Evolutionary conservation across 2,888 invertebrate genomes (phyloP), one percentile per base, ranked within the genome.

Genomic region (Ethmia dodecea): DNA sequence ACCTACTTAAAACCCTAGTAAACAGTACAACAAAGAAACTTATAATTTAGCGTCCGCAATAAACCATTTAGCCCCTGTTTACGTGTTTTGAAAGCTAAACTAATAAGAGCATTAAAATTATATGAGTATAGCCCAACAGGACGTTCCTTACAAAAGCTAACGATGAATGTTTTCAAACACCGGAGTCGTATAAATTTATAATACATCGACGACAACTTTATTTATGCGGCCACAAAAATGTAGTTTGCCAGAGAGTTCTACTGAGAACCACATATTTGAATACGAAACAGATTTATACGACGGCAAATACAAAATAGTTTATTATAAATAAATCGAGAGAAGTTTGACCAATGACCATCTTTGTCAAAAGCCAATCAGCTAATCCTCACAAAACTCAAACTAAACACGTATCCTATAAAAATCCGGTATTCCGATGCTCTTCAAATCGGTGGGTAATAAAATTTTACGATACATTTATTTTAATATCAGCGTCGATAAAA

Each of bases 51-150:
- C 55, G 55, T 47, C 35, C 31, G 43, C 49, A 50, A 69, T 74
- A 74, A 75, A 73, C 59, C 59, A 60, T 67, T 64, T 62, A 62
- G 61, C 55, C 58, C 58, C 51, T 60, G 66, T 75, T 75, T 73
- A 77, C 71, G 68, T 70, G 68, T 73, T 70, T 57, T 55, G 65
- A 65, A 69, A 63, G 56, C 59, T 56, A 60, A 70, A 63, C 70
- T 75, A 79, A 80, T 79, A 75, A 68, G 69, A 64, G 60, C 54
- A 73, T 75, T 75, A 79, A 75, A 72, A 68, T 69, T 74, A 75
- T 71, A 72, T 55, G 65, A 68, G 60, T 60, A 52, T 59, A 47
- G 55, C 66, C 43, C 66, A n/a, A n/a, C n/a, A 59, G 65, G 61
- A 60, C 58, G 61, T 60, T 53, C n/a, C n/a, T 5, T 8, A 71